phyloP scores from a whole-genome alignment of 2,888 invertebrate genomes.

The Philopedon plagiatum region DNA sequence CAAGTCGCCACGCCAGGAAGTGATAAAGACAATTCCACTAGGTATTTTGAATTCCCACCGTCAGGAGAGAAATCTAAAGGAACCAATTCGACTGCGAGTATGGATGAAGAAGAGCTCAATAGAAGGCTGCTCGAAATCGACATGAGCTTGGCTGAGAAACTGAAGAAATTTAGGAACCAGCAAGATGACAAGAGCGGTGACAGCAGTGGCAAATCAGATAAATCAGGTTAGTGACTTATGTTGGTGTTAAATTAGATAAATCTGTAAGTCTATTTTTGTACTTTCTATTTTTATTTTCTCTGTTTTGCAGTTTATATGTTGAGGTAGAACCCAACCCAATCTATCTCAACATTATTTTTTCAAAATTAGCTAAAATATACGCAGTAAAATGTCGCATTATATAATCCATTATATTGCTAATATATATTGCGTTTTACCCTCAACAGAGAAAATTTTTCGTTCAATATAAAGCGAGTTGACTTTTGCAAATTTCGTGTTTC shows the following conservation, averaged over 20 bases:
- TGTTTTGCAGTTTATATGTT: too few species aligned
- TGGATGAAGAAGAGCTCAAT: slow-evolving; percentile 56
- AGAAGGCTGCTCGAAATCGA: slow-evolving; percentile 62
- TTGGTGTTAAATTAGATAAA: neutral
- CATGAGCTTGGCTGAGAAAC: slow-evolving; percentile 58
- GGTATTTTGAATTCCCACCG: slow-evolving; percentile 61
- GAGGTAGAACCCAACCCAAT: too few species aligned
- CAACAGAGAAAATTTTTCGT: too few species aligned
- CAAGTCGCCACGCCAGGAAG: slow-evolving; percentile 16
- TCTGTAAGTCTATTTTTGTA: too few species aligned
- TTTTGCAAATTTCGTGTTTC: too few species aligned
- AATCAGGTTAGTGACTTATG: slow-evolving; percentile 5
- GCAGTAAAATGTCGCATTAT: too few species aligned
- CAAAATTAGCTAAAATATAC: too few species aligned
- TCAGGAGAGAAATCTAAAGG: slow-evolving; percentile 47
- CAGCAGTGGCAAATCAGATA: slow-evolving; percentile 5
- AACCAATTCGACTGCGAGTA: slow-evolving; percentile 51
- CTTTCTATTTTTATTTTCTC: too few species aligned
- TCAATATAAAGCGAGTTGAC: too few species aligned
- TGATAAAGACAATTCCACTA: slow-evolving; percentile 62
- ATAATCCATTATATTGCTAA: too few species aligned
- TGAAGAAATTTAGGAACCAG: slow-evolving; percentile 54
- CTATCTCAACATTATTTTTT: too few species aligned
- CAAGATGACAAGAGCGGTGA: slow-evolving; percentile 21
- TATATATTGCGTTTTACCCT: too few species aligned